Base-by-base conservation (phyloP, 2,888 invertebrate species). In the Hemicrepidius hirtus region DNA sequence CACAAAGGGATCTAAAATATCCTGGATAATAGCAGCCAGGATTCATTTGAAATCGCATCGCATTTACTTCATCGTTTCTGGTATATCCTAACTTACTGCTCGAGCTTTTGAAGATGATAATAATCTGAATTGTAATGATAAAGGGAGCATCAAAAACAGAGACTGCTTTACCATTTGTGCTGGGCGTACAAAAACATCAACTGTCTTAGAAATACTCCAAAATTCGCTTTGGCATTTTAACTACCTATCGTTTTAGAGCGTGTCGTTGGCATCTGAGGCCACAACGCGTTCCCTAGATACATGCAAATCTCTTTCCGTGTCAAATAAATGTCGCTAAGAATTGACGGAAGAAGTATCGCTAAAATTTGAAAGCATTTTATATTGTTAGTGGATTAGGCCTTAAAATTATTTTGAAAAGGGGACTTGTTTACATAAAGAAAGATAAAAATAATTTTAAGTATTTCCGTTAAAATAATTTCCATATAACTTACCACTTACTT, bases 181-280 rank as follows among this genome's bases (percentile, higher is more conserved):
- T 13, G 12, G 24, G n/a, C 13, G 12, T 7, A 53, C 53, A 32
- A 28, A 13, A 53, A n/a, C n/a, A n/a, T 12, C 28, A 6, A 28
- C 53, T 21, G 3, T 28, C 21, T 53, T 44, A 44, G 18, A 44
- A 16, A 44, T n/a, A 20, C 40, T 50, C 13, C 37, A 46, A 64
- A 70, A 55, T 57, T 44, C 50, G 53, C 46, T 60, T 68, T 62
- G 68, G 21, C 68, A 64, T 63, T 64, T 70, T 70, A 64, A 64
- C 63, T 55, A 64, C 57, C 63, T 55, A 64, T 50, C 46, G 37
- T 37, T 64, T 55, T 68, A 44, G 37, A 63, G 40, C 63, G 32
- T 53, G 55, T 70, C 64, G 63, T 37, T 70, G 37, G 21, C 57
- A 35, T 41, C 53, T 44, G 28, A 68, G 64, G 32, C 64, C 55